A percentile compares a stretch with the other conserved stretches of the same genome.
Evolutionary conservation across 1,140 invertebrate genomes (phyloP).

Genomic region (Hypothenemus hampei): DNA sequence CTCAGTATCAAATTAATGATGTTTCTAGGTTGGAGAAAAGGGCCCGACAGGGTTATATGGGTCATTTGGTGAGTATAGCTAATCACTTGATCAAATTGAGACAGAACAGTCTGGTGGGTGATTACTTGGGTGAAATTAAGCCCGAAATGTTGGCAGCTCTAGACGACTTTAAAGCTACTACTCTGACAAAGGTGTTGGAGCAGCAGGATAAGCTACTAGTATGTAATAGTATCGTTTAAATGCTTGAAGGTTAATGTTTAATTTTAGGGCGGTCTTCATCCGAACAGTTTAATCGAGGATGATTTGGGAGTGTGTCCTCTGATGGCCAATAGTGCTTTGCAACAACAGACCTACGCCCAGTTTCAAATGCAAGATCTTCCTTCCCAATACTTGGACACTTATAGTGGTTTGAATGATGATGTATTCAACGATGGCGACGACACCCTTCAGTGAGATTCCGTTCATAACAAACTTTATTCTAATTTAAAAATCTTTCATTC

Average conservation of each 20-base stretch:
- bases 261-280: conserved; percentile 44
- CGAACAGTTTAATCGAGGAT: conserved; percentile 35
- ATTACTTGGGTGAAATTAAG: conserved; percentile 53
- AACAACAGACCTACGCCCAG: conserved; percentile 35
- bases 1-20: not conserved
- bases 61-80: conserved; percentile 49
- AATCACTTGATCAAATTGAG: conserved; percentile 56
- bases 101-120: conserved; percentile 46
- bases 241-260: not conserved
- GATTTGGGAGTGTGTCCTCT: conserved; percentile 38
- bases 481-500: conserved; percentile 10
- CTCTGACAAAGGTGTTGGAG: conserved; percentile 58
- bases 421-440: conserved; percentile 63
- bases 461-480: not conserved
- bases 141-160: conserved; percentile 55
- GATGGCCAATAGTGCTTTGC: conserved; percentile 25
- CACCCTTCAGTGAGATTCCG: conserved; percentile 48
- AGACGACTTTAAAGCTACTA: conserved; percentile 55
- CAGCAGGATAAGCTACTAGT: conserved; percentile 55
- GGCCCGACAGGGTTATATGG: conserved; percentile 50
- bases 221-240: conserved; percentile 18
- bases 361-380: conserved; percentile 38
- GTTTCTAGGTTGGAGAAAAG: conserved; percentile 36
- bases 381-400: conserved; percentile 49
- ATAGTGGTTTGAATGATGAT: conserved; percentile 59